Evolutionary conservation across 2,113 vertebrate genomes (phyloP), one percentile per base, ranked within the genome.

Genomic region (Petroica traversi): DNA sequence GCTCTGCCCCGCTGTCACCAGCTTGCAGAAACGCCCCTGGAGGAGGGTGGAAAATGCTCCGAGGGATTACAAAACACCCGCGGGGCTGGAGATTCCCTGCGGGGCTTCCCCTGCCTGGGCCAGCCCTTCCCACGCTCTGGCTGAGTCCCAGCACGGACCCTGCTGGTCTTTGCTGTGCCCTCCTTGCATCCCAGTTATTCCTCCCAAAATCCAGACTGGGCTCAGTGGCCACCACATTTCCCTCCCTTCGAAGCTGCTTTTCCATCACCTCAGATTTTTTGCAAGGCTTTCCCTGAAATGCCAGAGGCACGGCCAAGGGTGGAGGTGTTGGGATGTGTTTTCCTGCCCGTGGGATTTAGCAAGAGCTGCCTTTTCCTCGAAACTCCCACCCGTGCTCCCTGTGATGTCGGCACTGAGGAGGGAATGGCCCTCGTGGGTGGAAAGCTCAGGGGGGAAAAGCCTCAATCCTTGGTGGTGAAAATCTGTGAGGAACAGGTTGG

Each of bases 61-160:
- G 8, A 12, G 33, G 23, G 62, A 29, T 96, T 95, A 89, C 94
- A 88, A 90, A 97, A 90, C 77, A 36, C 23, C 8, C 58, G 0
- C 2, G 2, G 45, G 5, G 36, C 61, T 43, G 88, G 96, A 96
- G 91, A 93, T 96, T 77, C 86, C 97, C 93, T 84, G 29, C 0
- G 2, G 91, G 92, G 86, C 75, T 86, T 85, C 61, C 89, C 62
- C 43, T 0, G 6, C 8, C 41, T 0, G 0, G 51, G 25, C 9
- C 40, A 18, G 4, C 43, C 28, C 48, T 85, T 82, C 85, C 41
- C 83, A 64, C 2, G 4, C 52, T 36, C 68, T 28, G 74, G 23
- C 31, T 1, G 0, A 0, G 0, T 36, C 55, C 45, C 51, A 16
- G n/a, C n/a, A 18, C 14, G 19, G 45, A 4, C 8, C 4, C 2